Evolutionary conservation across 2,797 vertebrate genomes (phyloP), one percentile per base, ranked within the genome.

Genomic region (Xerus rutilus): DNA sequence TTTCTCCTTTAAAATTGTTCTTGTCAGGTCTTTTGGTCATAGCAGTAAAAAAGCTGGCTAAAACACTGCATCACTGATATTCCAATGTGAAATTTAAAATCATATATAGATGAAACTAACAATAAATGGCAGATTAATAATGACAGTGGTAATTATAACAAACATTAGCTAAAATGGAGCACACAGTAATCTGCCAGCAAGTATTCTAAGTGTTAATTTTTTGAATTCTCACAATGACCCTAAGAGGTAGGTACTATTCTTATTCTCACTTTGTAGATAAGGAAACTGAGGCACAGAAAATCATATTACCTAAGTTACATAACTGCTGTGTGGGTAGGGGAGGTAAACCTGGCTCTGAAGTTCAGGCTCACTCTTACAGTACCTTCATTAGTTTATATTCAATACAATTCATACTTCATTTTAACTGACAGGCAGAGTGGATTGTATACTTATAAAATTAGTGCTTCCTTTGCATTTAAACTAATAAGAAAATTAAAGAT

Each of bases 401-500:
- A 11, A 20, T 15, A 57, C 4, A 92, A 45, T 64, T 81, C 45
- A n/a, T 47, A 82, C 30, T 64, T 86, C 49, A 57, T 39, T 73
- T 82, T 76, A 67, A 82, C 7, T 81, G 20, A 57, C 0, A 7
- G 12, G 3, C 2, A 43, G 57, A 35, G 47, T 64, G 35, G 32
- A 54, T 0, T 81, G 0, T 25, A 62, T 72, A 20, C n/a, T 28
- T 54, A 4, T 17, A 65, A 64, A 81, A 47, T 72, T 9, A 30
- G 12, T 43, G 30, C 7, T 73, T 73, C 43, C 15, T 92, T 45
- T 84, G 47, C 12, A 62, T 79, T 95, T 84, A 64, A 72, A 72
- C 70, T 28, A 92, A 39, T 6, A 64, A 67, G 89, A 77, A 93
- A 65, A 87, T n/a, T 47, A 73, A 88, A 96, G 86, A 28, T 39